Conservation (phyloP, 2,113 vertebrate genomes). For the Limanda limanda region DNA sequence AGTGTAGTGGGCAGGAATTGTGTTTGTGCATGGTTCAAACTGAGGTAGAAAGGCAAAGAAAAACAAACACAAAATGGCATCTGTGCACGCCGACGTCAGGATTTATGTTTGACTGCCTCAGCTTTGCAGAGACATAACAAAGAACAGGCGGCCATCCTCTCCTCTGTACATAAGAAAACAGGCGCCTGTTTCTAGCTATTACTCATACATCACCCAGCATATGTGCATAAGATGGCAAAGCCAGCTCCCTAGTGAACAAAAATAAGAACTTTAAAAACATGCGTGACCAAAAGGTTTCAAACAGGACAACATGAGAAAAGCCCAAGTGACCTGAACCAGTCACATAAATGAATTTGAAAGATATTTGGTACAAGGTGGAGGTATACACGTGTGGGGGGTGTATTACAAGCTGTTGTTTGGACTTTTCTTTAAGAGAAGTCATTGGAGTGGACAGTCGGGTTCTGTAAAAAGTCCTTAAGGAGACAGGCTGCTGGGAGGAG, state of each 20-base stretch:
- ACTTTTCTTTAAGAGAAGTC: conserved; percentile 34
- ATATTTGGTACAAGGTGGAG: conserved; percentile 33
- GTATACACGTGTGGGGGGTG: background rate
- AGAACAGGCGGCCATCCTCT: conserved; percentile 20
- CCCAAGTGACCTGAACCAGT: conserved; percentile 24
- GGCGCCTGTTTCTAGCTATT: conserved; percentile 17
- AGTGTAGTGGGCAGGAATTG: background rate
- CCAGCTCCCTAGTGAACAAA: conserved; percentile 21
- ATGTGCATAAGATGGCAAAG: conserved; percentile 18
- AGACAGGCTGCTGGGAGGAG: conserved; percentile 50
- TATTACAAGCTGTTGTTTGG: conserved; percentile 34
- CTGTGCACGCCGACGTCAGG: background rate
- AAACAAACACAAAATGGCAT: conserved; percentile 15
- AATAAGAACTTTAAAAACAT: conserved; percentile 4
- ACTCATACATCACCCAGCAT: conserved; percentile 37
- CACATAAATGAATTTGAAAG: conserved; percentile 34
- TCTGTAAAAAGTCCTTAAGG: conserved; percentile 54
- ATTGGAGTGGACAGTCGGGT: conserved; percentile 47
- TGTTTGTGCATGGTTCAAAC: conserved; percentile 3
- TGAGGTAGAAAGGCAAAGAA: conserved; percentile 22
- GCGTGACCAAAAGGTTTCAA: background rate
- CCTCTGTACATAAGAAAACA: conserved; percentile 26
- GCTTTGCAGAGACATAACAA: conserved; percentile 22
- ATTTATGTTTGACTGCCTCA: conserved; percentile 31
- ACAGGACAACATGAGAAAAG: background rate